Conservation (phyloP, 2,113 vertebrate species). For the Cyprinus carpio region DNA sequence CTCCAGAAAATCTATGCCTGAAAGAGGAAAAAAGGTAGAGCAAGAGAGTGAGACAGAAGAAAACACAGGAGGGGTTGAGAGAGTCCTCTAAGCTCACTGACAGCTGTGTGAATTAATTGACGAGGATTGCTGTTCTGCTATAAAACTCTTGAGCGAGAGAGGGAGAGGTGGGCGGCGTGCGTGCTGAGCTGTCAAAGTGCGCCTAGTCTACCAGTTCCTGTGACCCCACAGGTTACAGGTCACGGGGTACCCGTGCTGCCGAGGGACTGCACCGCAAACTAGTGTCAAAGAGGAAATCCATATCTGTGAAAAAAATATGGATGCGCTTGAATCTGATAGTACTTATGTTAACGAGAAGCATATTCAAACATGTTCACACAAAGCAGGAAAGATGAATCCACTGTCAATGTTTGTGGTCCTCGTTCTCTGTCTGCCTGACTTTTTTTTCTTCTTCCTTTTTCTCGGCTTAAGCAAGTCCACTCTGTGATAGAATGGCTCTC, state of each 20-base stretch:
- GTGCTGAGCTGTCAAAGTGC: constrained; percentile 70
- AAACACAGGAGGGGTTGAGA: constrained; percentile 54
- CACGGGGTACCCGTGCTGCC: constrained; percentile 67
- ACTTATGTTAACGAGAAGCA: constrained; percentile 40
- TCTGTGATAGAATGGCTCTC: constrained; percentile 54
- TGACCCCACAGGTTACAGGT: constrained; percentile 68
- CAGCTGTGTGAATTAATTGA: constrained; percentile 87
- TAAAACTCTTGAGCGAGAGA: constrained; percentile 25
- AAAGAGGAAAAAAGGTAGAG: constrained; percentile 73
- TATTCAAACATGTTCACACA: constrained; percentile 31
- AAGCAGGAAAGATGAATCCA: constrained; percentile 26
- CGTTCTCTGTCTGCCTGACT: neutral
- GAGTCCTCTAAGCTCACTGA: constrained; percentile 68
- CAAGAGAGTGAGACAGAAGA: constrained; percentile 53
- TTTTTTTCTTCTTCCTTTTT: neutral
- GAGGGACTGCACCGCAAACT: constrained; percentile 69
- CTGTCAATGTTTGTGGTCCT: constrained; percentile 40
- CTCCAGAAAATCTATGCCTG: constrained; percentile 86
- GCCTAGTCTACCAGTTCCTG: constrained; percentile 65
- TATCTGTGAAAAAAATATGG: constrained; percentile 69
- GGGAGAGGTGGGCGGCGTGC: constrained; percentile 63
- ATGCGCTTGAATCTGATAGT: neutral
- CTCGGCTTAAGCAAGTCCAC: constrained; percentile 38
- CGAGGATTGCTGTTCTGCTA: constrained; percentile 65
- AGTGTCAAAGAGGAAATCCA: constrained; percentile 66